phyloP scores from a whole-genome alignment of 2,797 vertebrate species.

The Poeciliopsis presidionis region DNA sequence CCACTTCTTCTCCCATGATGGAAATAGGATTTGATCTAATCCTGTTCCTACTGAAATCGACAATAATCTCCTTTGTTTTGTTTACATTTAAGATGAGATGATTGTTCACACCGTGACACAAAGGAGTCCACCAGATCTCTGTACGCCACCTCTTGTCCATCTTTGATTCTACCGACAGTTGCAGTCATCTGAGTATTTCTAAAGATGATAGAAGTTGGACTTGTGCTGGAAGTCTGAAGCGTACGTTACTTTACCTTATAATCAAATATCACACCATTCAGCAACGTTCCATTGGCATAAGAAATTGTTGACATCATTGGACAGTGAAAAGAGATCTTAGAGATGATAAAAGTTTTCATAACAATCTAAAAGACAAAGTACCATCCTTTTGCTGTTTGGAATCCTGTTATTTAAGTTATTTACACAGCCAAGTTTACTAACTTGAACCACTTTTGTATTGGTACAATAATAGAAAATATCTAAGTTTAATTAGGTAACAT shows the following conservation, averaged over 20 bases:
- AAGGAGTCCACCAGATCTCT: too few species aligned
- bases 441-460: background rate
- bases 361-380: background rate
- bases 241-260: background rate
- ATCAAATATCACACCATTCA: background rate
- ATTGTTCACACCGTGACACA: background rate
- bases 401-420: background rate
- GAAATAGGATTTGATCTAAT: too few species aligned
- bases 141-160: too few species aligned
- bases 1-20: too few species aligned
- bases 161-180: too few species aligned
- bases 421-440: background rate
- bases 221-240: too few species aligned
- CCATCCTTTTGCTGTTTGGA: background rate
- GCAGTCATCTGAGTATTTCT: too few species aligned
- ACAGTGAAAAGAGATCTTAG: background rate
- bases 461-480: background rate
- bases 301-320: background rate
- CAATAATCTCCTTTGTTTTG: too few species aligned
- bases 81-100: background rate
- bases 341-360: background rate
- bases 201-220: too few species aligned
- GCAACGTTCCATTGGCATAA: background rate
- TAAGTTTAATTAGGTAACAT: background rate
- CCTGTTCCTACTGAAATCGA: too few species aligned